Evolutionary conservation across 2,113 vertebrate genomes (phyloP), one percentile per base, ranked within the genome.

Genomic region (Dasyornis broadbenti): DNA sequence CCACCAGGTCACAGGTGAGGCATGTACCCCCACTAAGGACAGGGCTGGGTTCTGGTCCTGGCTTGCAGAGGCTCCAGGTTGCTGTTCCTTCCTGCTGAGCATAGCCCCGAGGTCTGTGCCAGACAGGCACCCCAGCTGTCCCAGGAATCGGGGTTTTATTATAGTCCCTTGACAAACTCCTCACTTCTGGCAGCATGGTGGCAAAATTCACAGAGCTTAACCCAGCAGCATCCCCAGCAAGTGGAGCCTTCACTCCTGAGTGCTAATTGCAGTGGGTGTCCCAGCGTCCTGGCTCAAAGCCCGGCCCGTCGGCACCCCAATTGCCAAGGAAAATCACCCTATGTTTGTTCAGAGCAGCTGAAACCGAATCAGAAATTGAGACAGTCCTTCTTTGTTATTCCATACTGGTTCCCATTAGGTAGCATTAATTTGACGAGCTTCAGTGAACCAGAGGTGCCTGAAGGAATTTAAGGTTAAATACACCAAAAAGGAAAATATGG

Each of bases 401-500:
- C 56, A 10, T 10, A 42, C 75, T 65, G 61, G 52, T 88, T 91
- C 66, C 93, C 85, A 69, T 90, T 88, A 95, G 91, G 60, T 80
- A 91, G 89, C 47, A 85, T 82, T 85, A 92, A 91, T 98, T 75
- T 94, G 93, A 96, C 8, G 61, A 91, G 95, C 87, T 94, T 90
- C 89, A 88, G 56, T 15, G 72, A 96, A 69, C 81, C 90, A 94
- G 82, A 71, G 91, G 90, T 91, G 92, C 89, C 92, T 85, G 71
- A 76, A 97, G 95, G 96, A 96, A 96, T 97, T 92, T 95, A 96
- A 92, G 90, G 95, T 94, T 98, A 97, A 97, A 94, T 69, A 78
- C 61, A 94, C 84, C 92, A 21, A 97, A 97, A 97, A 96, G 91
- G 76, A 90, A 91, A 82, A 83, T 60, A 73, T 5, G 44, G 81